phyloP scores from a whole-genome alignment of 35 echinoderm and acorn worm species.

The Eucidaris tribuloides region DNA sequence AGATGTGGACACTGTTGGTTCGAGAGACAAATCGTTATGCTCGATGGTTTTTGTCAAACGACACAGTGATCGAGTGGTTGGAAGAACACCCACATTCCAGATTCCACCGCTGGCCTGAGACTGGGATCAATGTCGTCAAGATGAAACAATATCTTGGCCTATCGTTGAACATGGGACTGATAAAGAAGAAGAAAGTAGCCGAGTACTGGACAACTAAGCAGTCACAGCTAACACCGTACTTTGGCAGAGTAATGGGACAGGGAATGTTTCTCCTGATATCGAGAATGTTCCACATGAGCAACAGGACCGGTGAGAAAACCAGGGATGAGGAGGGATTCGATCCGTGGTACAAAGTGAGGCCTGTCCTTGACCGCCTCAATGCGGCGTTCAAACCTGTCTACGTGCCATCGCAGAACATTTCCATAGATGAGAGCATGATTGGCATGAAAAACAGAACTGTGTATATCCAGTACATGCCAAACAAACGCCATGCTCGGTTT shows the following conservation, averaged over 20 bases:
- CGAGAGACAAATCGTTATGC: not conserved
- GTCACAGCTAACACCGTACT: not conserved
- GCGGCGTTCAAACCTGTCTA: not conserved
- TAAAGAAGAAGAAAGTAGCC: not conserved
- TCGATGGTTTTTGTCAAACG: not conserved
- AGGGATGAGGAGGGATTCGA: not conserved
- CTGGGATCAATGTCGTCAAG: not conserved
- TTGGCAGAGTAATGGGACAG: not conserved
- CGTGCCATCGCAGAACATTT: not conserved
- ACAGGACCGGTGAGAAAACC: not conserved
- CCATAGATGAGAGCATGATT: not conserved
- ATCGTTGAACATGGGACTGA: not conserved
- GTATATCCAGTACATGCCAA: constrained; percentile 8
- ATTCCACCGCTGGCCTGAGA: not conserved
- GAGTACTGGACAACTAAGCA: not conserved
- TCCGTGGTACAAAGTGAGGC: not conserved
- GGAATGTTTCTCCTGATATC: not conserved
- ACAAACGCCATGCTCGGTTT: constrained; percentile 8
- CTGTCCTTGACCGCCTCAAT: not conserved
- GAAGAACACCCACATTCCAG: not conserved
- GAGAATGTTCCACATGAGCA: not conserved
- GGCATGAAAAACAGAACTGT: not conserved
- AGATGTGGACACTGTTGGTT: not conserved
- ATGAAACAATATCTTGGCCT: not conserved
- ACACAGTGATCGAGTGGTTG: not conserved